A percentile compares a stretch with the other conserved stretches of the same genome.
These are phyloP conservation scores for Scatophagus argus DNA, from an alignment of 2,113 vertebrate species.

Conservation along the genomic window DNA sequence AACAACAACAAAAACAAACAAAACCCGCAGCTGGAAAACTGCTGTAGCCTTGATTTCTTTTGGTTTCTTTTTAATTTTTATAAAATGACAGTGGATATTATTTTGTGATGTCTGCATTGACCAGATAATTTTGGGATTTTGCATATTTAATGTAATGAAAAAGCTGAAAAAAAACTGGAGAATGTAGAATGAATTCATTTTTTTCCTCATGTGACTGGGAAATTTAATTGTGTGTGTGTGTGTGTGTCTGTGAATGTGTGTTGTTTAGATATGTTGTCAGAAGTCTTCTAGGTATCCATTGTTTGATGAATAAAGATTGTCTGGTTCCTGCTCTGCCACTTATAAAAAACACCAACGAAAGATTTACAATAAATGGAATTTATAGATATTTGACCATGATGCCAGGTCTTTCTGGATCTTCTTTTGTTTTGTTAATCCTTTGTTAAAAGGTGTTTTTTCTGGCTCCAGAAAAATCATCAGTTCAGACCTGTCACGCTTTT, in stretches of 20 bases:
- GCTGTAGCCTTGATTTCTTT: no score
- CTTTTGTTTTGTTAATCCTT: not conserved
- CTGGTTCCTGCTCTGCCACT: not conserved
- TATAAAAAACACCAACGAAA: not conserved
- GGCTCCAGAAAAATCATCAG: not conserved
- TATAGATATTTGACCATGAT: constrained; percentile 15
- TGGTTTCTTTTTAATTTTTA: no score
- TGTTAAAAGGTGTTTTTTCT: not conserved
- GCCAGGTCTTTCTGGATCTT: not conserved
- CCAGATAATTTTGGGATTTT: not conserved
- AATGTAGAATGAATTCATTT: no score
- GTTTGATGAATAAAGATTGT: not conserved
- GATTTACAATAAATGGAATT: not conserved
- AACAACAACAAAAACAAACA: no score
- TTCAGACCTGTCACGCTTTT: not conserved
- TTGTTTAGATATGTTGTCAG: not conserved
- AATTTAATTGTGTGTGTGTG: no score
- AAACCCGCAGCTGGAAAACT: no score
- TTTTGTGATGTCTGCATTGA: not conserved
- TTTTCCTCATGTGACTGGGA: no score
- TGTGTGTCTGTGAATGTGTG: no score
- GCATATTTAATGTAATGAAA: no score
- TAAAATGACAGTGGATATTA: no score
- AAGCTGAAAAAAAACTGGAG: no score
- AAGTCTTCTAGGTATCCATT: no score